Conservation (phyloP, 2,113 vertebrate genomes). For the Stomatorhinus ivindoensis region DNA sequence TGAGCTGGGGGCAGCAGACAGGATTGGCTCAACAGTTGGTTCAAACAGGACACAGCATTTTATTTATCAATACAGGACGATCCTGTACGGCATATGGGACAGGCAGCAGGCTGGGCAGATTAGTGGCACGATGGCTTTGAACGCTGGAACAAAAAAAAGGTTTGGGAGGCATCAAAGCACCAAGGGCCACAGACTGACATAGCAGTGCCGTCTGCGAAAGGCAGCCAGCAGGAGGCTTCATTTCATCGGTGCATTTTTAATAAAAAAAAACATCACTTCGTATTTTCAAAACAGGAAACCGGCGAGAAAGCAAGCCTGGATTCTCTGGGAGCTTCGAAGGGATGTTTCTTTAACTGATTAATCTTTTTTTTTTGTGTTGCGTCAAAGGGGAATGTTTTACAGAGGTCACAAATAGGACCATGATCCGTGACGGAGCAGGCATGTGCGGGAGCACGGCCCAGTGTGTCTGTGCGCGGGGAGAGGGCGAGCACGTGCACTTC, state of each 20-base stretch:
- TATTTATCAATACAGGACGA: no score
- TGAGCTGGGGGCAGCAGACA: not conserved
- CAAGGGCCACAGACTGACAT: not conserved
- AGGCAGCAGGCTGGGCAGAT: no score
- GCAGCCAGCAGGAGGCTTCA: constrained; percentile 32
- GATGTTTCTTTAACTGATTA: not conserved
- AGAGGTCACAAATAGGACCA: not conserved
- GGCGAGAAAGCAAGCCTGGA: not conserved
- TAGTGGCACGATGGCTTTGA: no score
- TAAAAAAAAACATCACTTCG: not conserved
- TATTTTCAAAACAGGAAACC: not conserved
- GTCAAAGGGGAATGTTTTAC: not conserved
- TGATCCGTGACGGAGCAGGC: not conserved
- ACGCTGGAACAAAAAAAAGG: no score
- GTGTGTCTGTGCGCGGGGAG: not conserved
- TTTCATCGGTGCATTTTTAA: constrained; percentile 21
- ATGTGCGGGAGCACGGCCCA: not conserved
- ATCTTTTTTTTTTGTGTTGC: not conserved
- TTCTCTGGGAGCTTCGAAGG: not conserved
- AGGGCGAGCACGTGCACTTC: not conserved
- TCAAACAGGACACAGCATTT: no score
- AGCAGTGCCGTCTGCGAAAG: not conserved
- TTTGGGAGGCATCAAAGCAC: not conserved
- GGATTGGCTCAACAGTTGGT: not conserved
- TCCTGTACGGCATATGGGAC: no score